Evolutionary conservation across 2,888 invertebrate genomes (phyloP), one percentile per base, ranked within the genome.

Genomic region (Augiades crinisus): DNA sequence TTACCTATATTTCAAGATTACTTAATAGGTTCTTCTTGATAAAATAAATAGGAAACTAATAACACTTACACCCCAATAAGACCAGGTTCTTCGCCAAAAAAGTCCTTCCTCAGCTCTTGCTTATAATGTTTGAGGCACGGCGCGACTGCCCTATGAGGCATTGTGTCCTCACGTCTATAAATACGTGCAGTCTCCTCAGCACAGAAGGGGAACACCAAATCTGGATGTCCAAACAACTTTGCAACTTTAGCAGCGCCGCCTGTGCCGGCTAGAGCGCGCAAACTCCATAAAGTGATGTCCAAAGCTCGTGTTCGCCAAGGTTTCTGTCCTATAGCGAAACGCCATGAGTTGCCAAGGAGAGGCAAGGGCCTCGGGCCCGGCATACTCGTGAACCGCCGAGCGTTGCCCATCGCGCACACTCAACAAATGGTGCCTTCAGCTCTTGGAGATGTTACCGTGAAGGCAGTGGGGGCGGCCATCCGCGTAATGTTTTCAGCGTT

Each of bases 281-380:
- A 62, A 81, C 79, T 84, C 89, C 88, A 89, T 47, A 89, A 57
- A 1, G 88, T 84, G 4, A 90, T 67, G 90, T 86, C 72, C 72
- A 91, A 81, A 68, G 91, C 93, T 84, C 92, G 72, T 1, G 88
- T 87, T 37, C 68, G 68, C 89, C 89, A 89, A 1, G 85, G 88
- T 53, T 81, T 80, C 57, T 72, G 74, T 7, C 86, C 84, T 54
- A 89, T 92, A 43, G 95, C 93, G 76, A 95, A 95, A 60, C 95
- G 90, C 95, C 95, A 95, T 2, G 95, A 93, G 75, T 95, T 95
- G 49, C 95, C 95, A 43, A 95, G 82, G 38, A 95, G 51, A 0
- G 95, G 95, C 69, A 95, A 75, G 43, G 93, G 93, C 78, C 87
- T 92, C 12, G 95, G 95, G 13, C 95, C 95, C 2, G 95, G 95